Conservation (phyloP, 2,113 vertebrate genomes). For the Pelecanus crispus region DNA sequence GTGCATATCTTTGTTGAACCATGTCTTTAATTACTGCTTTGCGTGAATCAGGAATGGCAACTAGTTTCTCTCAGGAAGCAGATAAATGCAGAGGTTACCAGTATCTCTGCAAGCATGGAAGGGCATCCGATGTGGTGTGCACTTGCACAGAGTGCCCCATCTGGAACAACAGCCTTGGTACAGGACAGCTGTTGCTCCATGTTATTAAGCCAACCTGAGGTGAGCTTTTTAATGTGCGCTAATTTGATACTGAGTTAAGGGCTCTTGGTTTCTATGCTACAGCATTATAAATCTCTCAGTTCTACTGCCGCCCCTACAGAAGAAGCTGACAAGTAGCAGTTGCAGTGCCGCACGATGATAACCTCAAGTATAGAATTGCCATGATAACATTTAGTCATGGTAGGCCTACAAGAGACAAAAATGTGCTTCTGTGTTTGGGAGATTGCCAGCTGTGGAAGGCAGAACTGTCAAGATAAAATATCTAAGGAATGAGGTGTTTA, state of each 20-base stretch:
- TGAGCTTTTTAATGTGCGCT: background rate
- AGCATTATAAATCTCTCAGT: background rate
- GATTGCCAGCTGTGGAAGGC: constrained; percentile 38
- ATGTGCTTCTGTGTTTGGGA: constrained; percentile 48
- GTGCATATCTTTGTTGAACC: background rate
- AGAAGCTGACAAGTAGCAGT: constrained; percentile 14
- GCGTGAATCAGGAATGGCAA: background rate
- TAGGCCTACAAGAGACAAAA: constrained; percentile 36
- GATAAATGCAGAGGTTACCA: background rate
- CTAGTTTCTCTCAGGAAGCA: background rate
- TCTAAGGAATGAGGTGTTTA: constrained; percentile 56
- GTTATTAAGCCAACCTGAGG: background rate
- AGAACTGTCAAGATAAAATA: constrained; percentile 61
- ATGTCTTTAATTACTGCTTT: background rate
- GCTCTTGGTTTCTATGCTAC: background rate
- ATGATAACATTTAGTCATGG: constrained; percentile 37
- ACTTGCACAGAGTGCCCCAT: background rate
- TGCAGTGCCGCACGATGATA: background rate
- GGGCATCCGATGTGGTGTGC: background rate
- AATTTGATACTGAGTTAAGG: background rate
- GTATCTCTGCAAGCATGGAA: background rate
- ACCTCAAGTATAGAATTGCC: constrained; percentile 24
- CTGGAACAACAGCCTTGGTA: background rate
- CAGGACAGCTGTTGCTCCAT: background rate
- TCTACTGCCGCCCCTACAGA: background rate